Percentiles rank a stretch among this genome's conserved stretches.
Evolutionary conservation across 2,797 vertebrate genomes (phyloP).

Genomic region (Adelosebastes latens): DNA sequence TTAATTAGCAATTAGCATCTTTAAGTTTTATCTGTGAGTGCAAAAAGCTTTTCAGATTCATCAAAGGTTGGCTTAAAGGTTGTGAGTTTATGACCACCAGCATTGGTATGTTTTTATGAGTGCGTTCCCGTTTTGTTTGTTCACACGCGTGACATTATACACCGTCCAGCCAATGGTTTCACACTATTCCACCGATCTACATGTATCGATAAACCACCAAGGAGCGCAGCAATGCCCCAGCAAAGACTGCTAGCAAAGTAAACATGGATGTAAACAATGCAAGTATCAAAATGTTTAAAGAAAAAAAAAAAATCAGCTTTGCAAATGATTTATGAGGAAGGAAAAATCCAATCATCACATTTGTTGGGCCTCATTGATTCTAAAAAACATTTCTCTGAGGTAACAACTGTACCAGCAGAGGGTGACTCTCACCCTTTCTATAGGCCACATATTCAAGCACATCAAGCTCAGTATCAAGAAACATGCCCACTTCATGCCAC

Average conservation of each 20-base stretch:
- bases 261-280: not conserved
- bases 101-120: not conserved
- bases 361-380: not conserved
- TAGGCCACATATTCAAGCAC: not conserved
- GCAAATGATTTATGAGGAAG: too few species aligned
- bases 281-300: not conserved
- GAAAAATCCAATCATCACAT: not conserved
- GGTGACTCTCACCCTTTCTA: not conserved
- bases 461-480: not conserved
- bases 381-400: not conserved
- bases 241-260: not conserved
- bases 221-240: not conserved
- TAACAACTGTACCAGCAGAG: constrained; percentile 21
- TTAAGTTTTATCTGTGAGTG: not conserved
- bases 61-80: not conserved
- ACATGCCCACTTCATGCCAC: not conserved
- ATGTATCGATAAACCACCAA: too few species aligned
- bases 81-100: not conserved
- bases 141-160: too few species aligned
- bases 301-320: not conserved
- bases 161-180: not conserved
- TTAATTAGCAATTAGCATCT: too few species aligned
- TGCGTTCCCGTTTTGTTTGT: not conserved
- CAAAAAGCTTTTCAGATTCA: not conserved
- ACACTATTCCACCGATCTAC: too few species aligned